Conservation (phyloP, 2,797 vertebrate species). For the Falco naumanni region DNA sequence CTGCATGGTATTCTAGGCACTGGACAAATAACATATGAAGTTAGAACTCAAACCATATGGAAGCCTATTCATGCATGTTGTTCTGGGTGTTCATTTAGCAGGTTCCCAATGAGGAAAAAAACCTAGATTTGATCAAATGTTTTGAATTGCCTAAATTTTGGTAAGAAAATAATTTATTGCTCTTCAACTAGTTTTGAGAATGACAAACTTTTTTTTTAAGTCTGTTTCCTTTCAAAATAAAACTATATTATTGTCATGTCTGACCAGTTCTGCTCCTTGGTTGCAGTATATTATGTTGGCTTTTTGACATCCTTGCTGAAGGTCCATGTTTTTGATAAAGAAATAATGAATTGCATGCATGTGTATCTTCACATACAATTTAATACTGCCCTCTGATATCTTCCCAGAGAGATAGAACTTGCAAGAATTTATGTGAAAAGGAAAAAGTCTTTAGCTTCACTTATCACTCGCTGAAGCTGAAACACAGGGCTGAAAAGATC, state of each 20-base stretch:
- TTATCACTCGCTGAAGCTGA: not conserved
- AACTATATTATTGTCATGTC: not conserved
- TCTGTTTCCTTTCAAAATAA: not conserved
- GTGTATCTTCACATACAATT: not conserved
- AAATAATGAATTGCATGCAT: not conserved
- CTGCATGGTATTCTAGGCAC: not conserved
- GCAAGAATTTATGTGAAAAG: not conserved
- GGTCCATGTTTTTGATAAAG: not conserved
- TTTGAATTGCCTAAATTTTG: not conserved
- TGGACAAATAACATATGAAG: not conserved
- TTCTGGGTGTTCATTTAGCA: not conserved
- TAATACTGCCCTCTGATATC: not conserved
- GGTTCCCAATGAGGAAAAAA: not conserved
- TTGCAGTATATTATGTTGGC: not conserved
- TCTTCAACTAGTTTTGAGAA: not conserved
- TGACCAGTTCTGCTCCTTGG: not conserved
- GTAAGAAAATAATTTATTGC: not conserved
- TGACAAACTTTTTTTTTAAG: not conserved
- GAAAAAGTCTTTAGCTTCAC: not conserved
- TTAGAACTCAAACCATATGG: not conserved
- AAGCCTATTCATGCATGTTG: not conserved
- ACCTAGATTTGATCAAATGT: not conserved
- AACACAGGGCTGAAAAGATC: not conserved
- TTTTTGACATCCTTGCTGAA: not conserved
- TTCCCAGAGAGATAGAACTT: not conserved